Percentiles rank a stretch among this genome's conserved stretches.
phyloP scores from a whole-genome alignment of 1,140 invertebrate genomes.

The Lucilia cuprina region DNA sequence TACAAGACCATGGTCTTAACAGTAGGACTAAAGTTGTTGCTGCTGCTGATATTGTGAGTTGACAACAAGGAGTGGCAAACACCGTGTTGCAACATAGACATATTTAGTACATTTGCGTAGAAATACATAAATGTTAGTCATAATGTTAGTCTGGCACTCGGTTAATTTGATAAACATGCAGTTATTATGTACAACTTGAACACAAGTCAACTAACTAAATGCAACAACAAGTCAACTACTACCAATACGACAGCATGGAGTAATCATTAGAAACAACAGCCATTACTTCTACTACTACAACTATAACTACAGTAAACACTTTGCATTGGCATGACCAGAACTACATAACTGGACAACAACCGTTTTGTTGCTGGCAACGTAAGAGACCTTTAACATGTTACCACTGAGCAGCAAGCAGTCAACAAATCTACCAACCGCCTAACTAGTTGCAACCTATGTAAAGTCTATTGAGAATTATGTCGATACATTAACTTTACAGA shows the following conservation, averaged over 20 bases:
- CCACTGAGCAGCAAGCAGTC: not conserved
- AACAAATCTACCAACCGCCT: not conserved
- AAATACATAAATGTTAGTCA: constrained; percentile 11
- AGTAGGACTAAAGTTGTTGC: not conserved
- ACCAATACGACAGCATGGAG: not conserved
- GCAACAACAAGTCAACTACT: not conserved
- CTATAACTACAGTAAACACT: not conserved
- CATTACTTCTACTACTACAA: not conserved
- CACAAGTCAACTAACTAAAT: constrained; percentile 13
- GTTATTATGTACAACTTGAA: constrained; percentile 24
- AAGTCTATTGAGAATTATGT: not conserved
- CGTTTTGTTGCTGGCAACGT: not conserved
- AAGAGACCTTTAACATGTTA: constrained; percentile 3
- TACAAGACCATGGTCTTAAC: not conserved
- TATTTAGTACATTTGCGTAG: not conserved
- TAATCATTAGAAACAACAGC: not conserved
- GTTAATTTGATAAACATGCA: constrained; percentile 35
- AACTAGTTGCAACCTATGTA: not conserved
- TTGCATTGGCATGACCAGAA: not conserved
- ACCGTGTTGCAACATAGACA: no score
- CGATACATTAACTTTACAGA: not conserved
- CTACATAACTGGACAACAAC: constrained; percentile 7
- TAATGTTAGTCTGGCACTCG: constrained; percentile 7
- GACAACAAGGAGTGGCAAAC: constrained; percentile 19
- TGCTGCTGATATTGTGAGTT: not conserved